Evolutionary conservation across 1,140 invertebrate genomes (phyloP).

Genomic region (Anastrepha obliqua): DNA sequence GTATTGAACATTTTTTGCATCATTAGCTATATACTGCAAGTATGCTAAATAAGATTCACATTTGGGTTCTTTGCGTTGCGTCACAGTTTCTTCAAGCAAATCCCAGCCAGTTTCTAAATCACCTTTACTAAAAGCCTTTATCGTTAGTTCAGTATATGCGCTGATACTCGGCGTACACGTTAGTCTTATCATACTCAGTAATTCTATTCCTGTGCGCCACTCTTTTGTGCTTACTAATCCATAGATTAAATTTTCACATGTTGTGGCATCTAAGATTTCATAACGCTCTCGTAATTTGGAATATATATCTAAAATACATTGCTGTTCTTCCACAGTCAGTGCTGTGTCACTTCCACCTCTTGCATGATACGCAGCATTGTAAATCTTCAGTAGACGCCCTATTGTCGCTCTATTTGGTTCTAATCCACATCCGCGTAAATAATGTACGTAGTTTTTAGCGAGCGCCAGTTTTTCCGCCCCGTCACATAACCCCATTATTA

Average conservation of each 20-base stretch:
- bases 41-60: constrained; percentile 67
- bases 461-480: constrained; percentile 72
- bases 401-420: constrained; percentile 76
- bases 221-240: constrained; percentile 79
- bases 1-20: background rate
- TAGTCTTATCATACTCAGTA: constrained; percentile 78
- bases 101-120: constrained; percentile 63
- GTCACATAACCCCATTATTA: constrained; percentile 76
- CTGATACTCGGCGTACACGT: constrained; percentile 64
- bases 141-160: constrained; percentile 63
- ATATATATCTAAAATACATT: constrained; percentile 77
- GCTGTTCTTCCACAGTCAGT: constrained; percentile 75
- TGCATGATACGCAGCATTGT: constrained; percentile 72
- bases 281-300: constrained; percentile 76
- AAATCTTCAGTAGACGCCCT: constrained; percentile 77
- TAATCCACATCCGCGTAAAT: constrained; percentile 75
- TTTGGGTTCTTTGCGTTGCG: constrained; percentile 62
- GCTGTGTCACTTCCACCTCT: constrained; percentile 64
- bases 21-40: constrained; percentile 56
- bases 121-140: constrained; percentile 62
- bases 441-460: constrained; percentile 77
- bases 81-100: constrained; percentile 66
- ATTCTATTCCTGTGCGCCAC: constrained; percentile 78
- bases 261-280: constrained; percentile 77
- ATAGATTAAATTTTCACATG: constrained; percentile 77